Percentiles rank a stretch among this genome's conserved stretches.
These are phyloP conservation scores for Solen grandis DNA, from an alignment of 1,140 invertebrate genomes.

Conservation along the genomic window DNA sequence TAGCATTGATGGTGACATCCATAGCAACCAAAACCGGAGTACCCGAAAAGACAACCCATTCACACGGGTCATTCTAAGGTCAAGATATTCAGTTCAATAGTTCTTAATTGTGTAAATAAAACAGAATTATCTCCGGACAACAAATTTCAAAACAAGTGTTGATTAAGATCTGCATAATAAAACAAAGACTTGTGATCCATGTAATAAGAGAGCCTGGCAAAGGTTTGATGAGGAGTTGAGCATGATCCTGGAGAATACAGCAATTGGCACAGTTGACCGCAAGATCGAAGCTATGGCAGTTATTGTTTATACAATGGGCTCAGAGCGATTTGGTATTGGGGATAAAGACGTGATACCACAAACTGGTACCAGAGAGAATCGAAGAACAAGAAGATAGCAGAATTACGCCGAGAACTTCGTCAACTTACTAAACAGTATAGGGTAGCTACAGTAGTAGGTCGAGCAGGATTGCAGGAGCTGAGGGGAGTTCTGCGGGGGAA, in stretches of 20 bases:
- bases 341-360: background rate
- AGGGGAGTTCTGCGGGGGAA: background rate
- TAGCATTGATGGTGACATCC: too few relatives aligned
- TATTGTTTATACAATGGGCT: slow-evolving; percentile 1
- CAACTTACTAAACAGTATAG: background rate
- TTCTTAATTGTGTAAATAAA: too few relatives aligned
- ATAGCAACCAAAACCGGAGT: too few relatives aligned
- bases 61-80: too few relatives aligned
- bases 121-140: too few relatives aligned
- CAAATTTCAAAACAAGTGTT: too few relatives aligned
- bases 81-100: too few relatives aligned
- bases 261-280: slow-evolving; percentile 5
- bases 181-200: too few relatives aligned
- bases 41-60: too few relatives aligned
- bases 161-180: too few relatives aligned
- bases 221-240: slow-evolving; percentile 16
- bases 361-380: background rate
- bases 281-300: slow-evolving; percentile 4
- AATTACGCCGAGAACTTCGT: background rate
- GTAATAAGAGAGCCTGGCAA: background rate
- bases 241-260: background rate
- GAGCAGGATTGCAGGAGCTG: background rate
- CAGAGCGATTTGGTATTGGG: background rate
- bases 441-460: slow-evolving; percentile 3
- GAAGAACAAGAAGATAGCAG: background rate